Percentiles rank a stretch among this genome's conserved stretches.
Evolutionary conservation across 2,888 invertebrate species (phyloP).

Genomic region (Synanthedon myopaeformis): DNA sequence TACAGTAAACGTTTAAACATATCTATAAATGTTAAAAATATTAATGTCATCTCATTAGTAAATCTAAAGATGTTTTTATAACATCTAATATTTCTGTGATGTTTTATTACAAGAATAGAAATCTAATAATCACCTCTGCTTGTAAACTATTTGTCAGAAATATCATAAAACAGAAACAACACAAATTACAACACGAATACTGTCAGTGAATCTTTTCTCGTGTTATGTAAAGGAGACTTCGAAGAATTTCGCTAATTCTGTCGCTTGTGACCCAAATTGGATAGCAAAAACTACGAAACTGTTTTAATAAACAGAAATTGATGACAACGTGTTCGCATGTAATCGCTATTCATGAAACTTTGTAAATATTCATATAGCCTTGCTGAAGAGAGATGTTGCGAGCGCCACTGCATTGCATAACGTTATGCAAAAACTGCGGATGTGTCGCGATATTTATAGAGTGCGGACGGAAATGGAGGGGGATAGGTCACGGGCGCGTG

Average conservation of each 20-base stretch:
- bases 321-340: constrained; percentile 6
- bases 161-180: neutral
- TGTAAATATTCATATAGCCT: constrained; percentile 9
- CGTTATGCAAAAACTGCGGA: constrained; percentile 11
- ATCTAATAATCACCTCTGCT: neutral
- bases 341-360: constrained; percentile 7
- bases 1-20: neutral
- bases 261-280: constrained; percentile 15
- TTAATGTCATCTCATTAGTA: neutral
- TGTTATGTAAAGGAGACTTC: constrained; percentile 6
- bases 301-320: constrained; percentile 1
- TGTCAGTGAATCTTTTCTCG: constrained; percentile 8
- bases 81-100: neutral
- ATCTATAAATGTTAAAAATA: neutral
- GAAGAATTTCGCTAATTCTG: constrained; percentile 14
- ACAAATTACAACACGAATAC: constrained; percentile 1
- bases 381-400: constrained; percentile 3
- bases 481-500: constrained; percentile 21
- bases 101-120: neutral
- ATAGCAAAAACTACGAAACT: constrained; percentile 1
- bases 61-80: neutral
- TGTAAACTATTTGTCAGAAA: neutral
- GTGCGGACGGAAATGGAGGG: constrained; percentile 7
- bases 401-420: constrained; percentile 10
- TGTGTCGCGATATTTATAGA: constrained; percentile 19